These are phyloP conservation scores for Aplidium turbinatum DNA, from an alignment of 23 tunicate genomes.

Conservation along the genomic window DNA sequence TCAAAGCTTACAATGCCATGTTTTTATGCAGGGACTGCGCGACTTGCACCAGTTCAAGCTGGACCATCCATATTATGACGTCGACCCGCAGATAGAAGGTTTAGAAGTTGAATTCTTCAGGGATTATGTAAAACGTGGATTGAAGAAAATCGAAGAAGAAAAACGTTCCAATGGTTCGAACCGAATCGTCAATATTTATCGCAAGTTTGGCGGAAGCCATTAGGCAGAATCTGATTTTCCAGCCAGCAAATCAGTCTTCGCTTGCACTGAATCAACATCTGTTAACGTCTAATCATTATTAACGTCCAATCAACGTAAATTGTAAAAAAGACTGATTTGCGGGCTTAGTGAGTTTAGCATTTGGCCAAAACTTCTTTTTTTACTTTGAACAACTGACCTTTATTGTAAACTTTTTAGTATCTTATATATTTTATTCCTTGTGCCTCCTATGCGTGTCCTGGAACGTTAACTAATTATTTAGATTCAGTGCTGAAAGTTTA, in stretches of 20 bases:
- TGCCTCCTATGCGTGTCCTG: background rate
- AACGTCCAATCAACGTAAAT: too few relatives aligned
- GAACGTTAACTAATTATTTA: background rate
- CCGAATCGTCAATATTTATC: background rate
- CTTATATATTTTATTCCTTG: background rate
- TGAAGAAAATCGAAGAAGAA: constrained; percentile 52
- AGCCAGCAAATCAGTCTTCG: too few relatives aligned
- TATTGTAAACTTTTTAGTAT: too few relatives aligned
- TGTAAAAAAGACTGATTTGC: too few relatives aligned
- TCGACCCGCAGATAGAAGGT: constrained; percentile 33
- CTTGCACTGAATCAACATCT: too few relatives aligned
- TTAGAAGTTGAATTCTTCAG: constrained; percentile 36
- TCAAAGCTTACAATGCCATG: too few relatives aligned
- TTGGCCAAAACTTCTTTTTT: too few relatives aligned
- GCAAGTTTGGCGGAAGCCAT: background rate
- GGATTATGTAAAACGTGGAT: constrained; percentile 42
- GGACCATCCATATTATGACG: constrained; percentile 59
- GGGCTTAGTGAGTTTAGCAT: too few relatives aligned
- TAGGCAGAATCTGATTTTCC: too few relatives aligned
- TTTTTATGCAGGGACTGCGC: constrained; percentile 52
- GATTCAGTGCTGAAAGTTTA: too few relatives aligned
- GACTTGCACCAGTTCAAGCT: constrained; percentile 67
- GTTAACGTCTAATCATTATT: too few relatives aligned
- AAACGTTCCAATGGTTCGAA: constrained; percentile 10
- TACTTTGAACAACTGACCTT: too few relatives aligned